Percentiles rank a stretch among this genome's conserved stretches.
Conservation (phyloP, 2,113 vertebrate genomes). For the Laterallus jamaicensis region DNA sequence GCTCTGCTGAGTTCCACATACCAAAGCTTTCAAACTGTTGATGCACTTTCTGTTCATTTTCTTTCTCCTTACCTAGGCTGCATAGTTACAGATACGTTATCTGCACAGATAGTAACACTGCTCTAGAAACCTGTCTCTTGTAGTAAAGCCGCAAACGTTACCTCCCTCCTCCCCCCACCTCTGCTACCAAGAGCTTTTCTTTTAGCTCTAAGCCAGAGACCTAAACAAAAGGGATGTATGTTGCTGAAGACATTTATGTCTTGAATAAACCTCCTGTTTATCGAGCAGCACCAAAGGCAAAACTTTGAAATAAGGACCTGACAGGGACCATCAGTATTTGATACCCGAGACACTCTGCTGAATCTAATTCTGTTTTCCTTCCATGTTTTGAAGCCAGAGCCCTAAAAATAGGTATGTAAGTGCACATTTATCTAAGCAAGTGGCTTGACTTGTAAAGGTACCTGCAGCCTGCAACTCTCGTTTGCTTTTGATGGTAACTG, state of each 20-base stretch:
- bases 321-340: not conserved
- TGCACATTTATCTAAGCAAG: not conserved
- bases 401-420: not conserved
- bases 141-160: constrained; percentile 34
- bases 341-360: not conserved
- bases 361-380: not conserved
- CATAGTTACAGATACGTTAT: constrained; percentile 34
- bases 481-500: not conserved
- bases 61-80: constrained; percentile 17
- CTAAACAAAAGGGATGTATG: not conserved
- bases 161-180: constrained; percentile 40
- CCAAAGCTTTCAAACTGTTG: not conserved
- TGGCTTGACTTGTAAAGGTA: not conserved
- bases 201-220: not conserved
- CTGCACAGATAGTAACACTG: constrained; percentile 12
- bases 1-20: not conserved
- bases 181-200: not conserved
- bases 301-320: not conserved
- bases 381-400: not conserved
- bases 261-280: not conserved
- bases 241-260: not conserved
- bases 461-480: not conserved
- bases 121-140: constrained; percentile 32
- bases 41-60: constrained; percentile 6
- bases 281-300: not conserved